Base-by-base conservation (phyloP, 1,140 invertebrate species). In the Spodoptera litura region DNA sequence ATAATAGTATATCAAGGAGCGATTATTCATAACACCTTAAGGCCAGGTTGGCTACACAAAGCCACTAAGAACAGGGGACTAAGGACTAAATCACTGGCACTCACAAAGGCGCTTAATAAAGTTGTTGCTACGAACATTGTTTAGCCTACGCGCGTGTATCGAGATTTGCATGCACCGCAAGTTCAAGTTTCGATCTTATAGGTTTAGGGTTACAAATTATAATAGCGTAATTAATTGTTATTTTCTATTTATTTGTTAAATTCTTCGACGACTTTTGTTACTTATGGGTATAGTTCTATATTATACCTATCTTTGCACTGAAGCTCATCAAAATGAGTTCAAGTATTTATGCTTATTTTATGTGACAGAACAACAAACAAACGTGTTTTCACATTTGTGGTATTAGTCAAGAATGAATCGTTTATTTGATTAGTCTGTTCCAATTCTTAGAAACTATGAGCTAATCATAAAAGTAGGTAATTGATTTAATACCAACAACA, bases 81-180 rank as follows among this genome's bases (percentile, higher is more conserved):
- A 68, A 68, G 10, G 64, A 68, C 64, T 68, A 68, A 68, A 68
- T 68, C 64, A 53, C 49, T 31, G 20, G 64, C 64, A 52, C 44
- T 68, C 64, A 31, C 64, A 68, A 31, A 53, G 64, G 64, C 13
- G 64, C 64, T 53, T 68, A 25, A 68, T 68, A 68, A 68, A 31
- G 49, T 68, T 68, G 64, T 68, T 51, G 25, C 64, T 53, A 13
- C 64, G 64, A 53, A 68, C 64, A 68, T 52, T 68, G 64, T 68
- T 53, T 27, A n/a, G 52, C 64, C 64, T 68, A 68, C 64, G 64
- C 64, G 10, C 11, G 12, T 68, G 9, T 68, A 68, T 70, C 52
- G 27, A 52, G 66, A 70, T 70, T 70, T 70, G 66, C 66, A 70
- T 70, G 52, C 25, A 49, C 66, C 27, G 25, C 49, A 15, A 8